These are phyloP conservation scores for Acestrorhynchus altus DNA, from an alignment of 2,797 vertebrate genomes.

Conservation along the genomic window DNA sequence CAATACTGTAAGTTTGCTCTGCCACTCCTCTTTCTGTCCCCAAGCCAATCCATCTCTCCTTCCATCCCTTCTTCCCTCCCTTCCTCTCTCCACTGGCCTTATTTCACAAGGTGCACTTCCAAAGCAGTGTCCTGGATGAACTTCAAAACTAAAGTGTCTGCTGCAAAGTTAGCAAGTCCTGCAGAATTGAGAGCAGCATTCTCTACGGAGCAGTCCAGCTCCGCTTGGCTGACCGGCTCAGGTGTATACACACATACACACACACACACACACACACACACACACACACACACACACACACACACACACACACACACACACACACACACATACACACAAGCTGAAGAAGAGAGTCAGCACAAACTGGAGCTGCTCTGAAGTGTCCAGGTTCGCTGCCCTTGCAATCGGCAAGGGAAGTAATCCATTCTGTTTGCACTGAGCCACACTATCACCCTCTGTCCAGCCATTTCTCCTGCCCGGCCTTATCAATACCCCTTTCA, in stretches of 20 bases:
- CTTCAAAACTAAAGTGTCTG: slow-evolving; percentile 54
- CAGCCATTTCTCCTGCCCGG: slow-evolving; percentile 13
- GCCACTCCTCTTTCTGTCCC: slow-evolving; percentile 40
- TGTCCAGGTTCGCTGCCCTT: slow-evolving; percentile 15
- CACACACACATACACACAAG: background rate
- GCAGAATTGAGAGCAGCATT: slow-evolving; percentile 45
- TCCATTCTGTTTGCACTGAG: background rate
- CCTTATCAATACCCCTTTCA: slow-evolving; percentile 28
- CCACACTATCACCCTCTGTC: background rate
- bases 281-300: too few species aligned
- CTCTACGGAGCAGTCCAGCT: slow-evolving; percentile 35
- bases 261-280: too few species aligned
- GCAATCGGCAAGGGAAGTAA: background rate
- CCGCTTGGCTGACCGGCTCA: slow-evolving; percentile 6
- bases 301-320: too few species aligned
- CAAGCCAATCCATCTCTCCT: slow-evolving; percentile 9
- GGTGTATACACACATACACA: background rate
- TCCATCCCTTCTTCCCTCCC: background rate
- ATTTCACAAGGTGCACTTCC: slow-evolving; percentile 68
- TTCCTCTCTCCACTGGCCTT: slow-evolving; percentile 61
- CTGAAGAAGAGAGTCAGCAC: background rate
- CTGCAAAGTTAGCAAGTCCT: slow-evolving; percentile 43
- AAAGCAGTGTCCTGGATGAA: slow-evolving; percentile 58
- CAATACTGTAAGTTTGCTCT: slow-evolving; percentile 52
- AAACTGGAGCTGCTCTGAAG: slow-evolving; percentile 7